phyloP scores from a whole-genome alignment of 2,113 vertebrate genomes.

The Spea bombifrons region DNA sequence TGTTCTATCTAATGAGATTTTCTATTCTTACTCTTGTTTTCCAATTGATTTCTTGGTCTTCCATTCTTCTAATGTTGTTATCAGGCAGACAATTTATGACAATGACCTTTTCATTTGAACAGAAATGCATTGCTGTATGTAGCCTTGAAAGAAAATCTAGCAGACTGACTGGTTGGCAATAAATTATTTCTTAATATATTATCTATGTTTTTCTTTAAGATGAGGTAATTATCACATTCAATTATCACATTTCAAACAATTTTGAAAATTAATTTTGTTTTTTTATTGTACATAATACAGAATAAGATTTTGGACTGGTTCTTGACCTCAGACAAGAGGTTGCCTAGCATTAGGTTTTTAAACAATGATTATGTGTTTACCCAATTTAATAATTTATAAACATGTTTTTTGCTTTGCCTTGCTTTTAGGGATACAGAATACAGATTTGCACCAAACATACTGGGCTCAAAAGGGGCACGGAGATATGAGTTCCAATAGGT shows the following conservation, averaged over 20 bases:
- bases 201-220: slow-evolving; percentile 21
- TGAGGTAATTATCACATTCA: slow-evolving; percentile 20
- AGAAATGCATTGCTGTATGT: slow-evolving; percentile 27
- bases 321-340: too few species aligned
- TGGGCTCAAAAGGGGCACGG: too few species aligned
- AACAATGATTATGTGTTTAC: too few species aligned
- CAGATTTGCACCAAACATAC: too few species aligned
- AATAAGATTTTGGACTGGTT: too few species aligned
- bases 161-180: slow-evolving; percentile 29
- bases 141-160: slow-evolving; percentile 1
- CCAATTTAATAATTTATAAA: too few species aligned
- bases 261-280: too few species aligned
- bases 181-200: slow-evolving; percentile 31
- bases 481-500: too few species aligned
- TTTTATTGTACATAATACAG: too few species aligned
- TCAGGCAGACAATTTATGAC: slow-evolving; percentile 40
- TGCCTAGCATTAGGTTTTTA: too few species aligned
- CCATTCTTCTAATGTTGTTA: slow-evolving; percentile 40
- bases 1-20: slow-evolving; percentile 4
- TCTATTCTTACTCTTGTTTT: slow-evolving; percentile 5
- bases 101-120: slow-evolving; percentile 17
- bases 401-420: too few species aligned
- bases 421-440: too few species aligned
- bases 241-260: neutral
- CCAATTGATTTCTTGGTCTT: slow-evolving; percentile 29